Evolutionary conservation across 2,113 vertebrate species (phyloP).

Genomic region (Labeo catla): DNA sequence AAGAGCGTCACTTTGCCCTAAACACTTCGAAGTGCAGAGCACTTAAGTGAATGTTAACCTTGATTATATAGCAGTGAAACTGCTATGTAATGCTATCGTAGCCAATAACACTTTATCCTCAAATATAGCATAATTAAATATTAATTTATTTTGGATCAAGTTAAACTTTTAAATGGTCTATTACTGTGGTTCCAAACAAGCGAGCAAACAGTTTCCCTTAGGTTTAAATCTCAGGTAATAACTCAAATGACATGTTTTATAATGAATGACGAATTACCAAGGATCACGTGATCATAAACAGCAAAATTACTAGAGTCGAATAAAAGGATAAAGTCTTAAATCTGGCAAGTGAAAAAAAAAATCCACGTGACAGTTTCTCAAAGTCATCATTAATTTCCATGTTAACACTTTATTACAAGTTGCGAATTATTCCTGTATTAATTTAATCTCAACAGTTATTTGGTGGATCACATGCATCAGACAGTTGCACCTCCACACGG

Average conservation of each 20-base stretch:
- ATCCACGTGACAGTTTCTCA: background rate
- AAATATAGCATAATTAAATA: background rate
- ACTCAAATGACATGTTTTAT: no score
- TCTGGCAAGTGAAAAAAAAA: background rate
- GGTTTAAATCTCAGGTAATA: no score
- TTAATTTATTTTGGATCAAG: background rate
- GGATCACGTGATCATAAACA: background rate
- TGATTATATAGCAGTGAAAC: background rate
- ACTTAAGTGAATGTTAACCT: background rate
- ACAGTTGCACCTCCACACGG: background rate
- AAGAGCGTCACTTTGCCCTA: background rate
- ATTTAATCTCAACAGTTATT: background rate
- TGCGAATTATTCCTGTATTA: background rate
- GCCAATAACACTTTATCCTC: background rate
- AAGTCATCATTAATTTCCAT: background rate
- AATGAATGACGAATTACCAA: no score
- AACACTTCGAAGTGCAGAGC: background rate
- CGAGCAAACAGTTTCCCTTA: background rate
- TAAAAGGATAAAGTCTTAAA: background rate
- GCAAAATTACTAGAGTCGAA: background rate
- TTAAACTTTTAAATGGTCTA: no score
- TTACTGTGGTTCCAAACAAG: background rate
- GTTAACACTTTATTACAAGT: background rate
- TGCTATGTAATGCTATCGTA: background rate
- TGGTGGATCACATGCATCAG: background rate